Percentiles rank a stretch among this genome's conserved stretches.
phyloP scores from a whole-genome alignment of 2,113 vertebrate genomes.

The Petaurus breviceps region DNA sequence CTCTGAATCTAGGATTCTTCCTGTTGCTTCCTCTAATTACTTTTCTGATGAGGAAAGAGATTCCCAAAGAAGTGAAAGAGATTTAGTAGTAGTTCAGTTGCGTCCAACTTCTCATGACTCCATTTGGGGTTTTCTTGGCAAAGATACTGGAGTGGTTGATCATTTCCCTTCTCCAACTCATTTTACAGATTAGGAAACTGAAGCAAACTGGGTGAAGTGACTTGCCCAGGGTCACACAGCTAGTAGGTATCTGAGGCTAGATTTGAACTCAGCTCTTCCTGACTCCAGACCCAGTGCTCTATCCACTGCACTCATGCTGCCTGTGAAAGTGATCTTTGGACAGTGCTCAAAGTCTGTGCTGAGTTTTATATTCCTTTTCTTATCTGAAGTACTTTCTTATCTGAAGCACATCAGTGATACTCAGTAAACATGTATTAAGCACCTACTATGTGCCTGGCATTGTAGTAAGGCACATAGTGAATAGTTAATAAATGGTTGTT shows the following conservation, averaged over 20 bases:
- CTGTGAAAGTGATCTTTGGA: not conserved
- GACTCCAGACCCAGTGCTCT: not conserved
- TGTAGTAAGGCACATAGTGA: not conserved
- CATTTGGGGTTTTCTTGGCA: not conserved
- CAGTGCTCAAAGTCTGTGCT: not conserved
- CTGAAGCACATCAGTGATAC: not conserved
- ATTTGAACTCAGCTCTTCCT: not conserved
- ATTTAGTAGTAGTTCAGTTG: not conserved
- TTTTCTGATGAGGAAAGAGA: not conserved
- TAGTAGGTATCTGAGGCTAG: not conserved
- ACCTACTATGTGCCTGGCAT: not conserved
- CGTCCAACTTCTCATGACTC: not conserved
- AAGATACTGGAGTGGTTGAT: not conserved
- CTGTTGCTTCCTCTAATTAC: not conserved
- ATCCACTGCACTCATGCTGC: not conserved
- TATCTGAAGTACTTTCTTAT: not conserved
- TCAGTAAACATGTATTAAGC: not conserved
- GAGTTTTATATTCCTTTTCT: not conserved
- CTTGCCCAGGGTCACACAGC: not conserved
- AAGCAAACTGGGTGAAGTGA: not conserved
- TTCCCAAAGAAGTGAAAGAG: not conserved
- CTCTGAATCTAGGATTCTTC: not conserved
- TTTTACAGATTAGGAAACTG: not conserved
- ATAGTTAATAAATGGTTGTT: not conserved
- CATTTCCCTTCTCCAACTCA: not conserved